Percentiles rank a stretch among this genome's conserved stretches.
Conservation (phyloP, 2,797 vertebrate genomes). For the Leptatherina wallacei region DNA sequence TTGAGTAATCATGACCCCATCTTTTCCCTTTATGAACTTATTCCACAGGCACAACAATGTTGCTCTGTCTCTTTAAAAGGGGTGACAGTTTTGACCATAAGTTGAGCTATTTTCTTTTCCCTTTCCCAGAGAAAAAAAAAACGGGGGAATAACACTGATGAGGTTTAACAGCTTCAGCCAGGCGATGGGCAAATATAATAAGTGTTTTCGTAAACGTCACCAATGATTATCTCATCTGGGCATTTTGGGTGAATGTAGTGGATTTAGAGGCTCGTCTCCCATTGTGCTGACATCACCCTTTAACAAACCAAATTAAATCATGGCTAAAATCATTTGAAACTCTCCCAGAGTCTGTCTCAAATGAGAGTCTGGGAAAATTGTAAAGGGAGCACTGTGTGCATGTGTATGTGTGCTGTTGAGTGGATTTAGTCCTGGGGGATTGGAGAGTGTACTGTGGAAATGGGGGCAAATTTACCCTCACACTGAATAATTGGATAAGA, state of each 20-base stretch:
- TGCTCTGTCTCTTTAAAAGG: slow-evolving; percentile 76
- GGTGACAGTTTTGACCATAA: slow-evolving; percentile 77
- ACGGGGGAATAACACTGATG: slow-evolving; percentile 85
- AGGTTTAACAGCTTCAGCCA: slow-evolving; percentile 90
- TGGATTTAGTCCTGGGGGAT: slow-evolving; percentile 59
- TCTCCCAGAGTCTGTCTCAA: slow-evolving; percentile 82
- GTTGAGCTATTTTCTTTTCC: slow-evolving; percentile 71
- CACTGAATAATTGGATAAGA: slow-evolving; percentile 74
- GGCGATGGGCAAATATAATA: slow-evolving; percentile 91
- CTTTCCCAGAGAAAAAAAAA: slow-evolving; percentile 76
- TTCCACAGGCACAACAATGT: slow-evolving; percentile 56
- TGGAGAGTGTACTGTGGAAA: slow-evolving; percentile 69
- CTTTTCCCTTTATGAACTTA: slow-evolving; percentile 68
- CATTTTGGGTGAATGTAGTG: slow-evolving; percentile 91
- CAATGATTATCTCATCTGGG: slow-evolving; percentile 89
- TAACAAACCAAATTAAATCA: slow-evolving; percentile 88
- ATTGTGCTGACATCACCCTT: slow-evolving; percentile 90
- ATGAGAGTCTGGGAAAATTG: slow-evolving; percentile 83
- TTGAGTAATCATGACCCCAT: slow-evolving; percentile 73
- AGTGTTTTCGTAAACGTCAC: slow-evolving; percentile 93
- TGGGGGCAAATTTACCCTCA: slow-evolving; percentile 75
- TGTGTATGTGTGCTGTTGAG: slow-evolving; percentile 46
- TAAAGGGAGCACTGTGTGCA: slow-evolving; percentile 63
- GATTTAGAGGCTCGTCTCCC: slow-evolving; percentile 90
- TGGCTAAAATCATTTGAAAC: slow-evolving; percentile 85